A percentile compares a stretch with the other conserved stretches of the same genome.
These are phyloP conservation scores for Charadrius vociferus DNA, from an alignment of 2,113 vertebrate species.

Conservation along the genomic window DNA sequence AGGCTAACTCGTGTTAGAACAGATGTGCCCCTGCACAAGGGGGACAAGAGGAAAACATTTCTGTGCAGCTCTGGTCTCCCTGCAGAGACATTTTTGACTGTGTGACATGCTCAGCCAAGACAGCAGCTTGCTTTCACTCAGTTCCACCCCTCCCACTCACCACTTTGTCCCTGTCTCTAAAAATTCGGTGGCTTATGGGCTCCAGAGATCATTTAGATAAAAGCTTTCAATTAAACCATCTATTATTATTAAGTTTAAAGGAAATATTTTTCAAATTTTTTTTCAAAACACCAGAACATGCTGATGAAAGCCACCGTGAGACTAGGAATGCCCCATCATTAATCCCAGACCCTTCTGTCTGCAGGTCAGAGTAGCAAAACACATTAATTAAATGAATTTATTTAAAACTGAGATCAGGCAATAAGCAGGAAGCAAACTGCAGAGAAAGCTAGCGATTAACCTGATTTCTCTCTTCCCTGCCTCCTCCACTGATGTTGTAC, in stretches of 20 bases:
- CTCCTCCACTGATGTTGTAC: constrained; percentile 14
- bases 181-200: background rate
- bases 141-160: constrained; percentile 46
- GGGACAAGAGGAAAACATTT: background rate
- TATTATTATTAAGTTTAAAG: constrained; percentile 17
- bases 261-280: background rate
- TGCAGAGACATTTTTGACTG: background rate
- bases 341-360: constrained; percentile 12
- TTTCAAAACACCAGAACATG: background rate
- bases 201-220: background rate
- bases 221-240: constrained; percentile 54
- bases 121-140: background rate
- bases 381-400: constrained; percentile 58
- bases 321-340: background rate
- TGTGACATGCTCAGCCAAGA: constrained; percentile 4
- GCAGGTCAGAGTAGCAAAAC: constrained; percentile 5
- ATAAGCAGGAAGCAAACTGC: constrained; percentile 44
- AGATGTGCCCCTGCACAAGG: constrained; percentile 12
- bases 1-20: background rate
- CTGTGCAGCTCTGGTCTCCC: background rate
- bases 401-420: constrained; percentile 36
- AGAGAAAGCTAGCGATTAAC: constrained; percentile 56
- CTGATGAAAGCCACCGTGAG: background rate
- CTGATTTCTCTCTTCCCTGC: constrained; percentile 54
- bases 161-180: constrained; percentile 35